Evolutionary conservation across 2,797 vertebrate species (phyloP).

Genomic region (Ispidina picta): DNA sequence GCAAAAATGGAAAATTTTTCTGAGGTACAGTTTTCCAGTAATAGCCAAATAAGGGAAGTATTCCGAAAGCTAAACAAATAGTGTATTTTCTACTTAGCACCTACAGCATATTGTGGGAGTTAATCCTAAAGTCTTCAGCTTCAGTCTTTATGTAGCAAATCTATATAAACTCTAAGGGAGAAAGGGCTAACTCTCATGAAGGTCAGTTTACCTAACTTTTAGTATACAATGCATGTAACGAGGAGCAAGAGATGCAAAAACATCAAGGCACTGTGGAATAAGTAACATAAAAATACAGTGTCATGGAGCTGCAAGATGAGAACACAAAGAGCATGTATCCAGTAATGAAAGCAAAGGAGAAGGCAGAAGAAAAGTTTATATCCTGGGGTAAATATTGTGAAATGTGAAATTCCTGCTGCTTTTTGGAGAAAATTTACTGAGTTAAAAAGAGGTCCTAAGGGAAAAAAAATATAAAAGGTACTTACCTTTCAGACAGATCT

Average conservation of each 20-base stretch:
- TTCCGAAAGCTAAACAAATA: no score
- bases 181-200: no score
- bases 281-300: neutral
- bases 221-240: fast-evolving
- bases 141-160: no score
- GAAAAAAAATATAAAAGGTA: neutral
- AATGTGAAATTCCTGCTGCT: neutral
- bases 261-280: fast-evolving
- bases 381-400: neutral
- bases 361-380: neutral
- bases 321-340: neutral
- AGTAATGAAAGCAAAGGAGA: neutral
- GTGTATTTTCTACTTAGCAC: no score
- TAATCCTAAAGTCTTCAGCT: no score
- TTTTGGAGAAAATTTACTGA: neutral
- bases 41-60: no score
- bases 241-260: neutral
- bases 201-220: neutral
- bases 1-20: no score
- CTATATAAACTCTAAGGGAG: no score
- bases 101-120: no score
- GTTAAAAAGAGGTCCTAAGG: neutral
- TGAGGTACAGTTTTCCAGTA: no score
- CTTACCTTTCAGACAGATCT: neutral
- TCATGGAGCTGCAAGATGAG: neutral